A percentile compares a stretch with the other conserved stretches of the same genome.
Conservation (phyloP, 2,888 invertebrate genomes). For the Frankliniella intonsa region DNA sequence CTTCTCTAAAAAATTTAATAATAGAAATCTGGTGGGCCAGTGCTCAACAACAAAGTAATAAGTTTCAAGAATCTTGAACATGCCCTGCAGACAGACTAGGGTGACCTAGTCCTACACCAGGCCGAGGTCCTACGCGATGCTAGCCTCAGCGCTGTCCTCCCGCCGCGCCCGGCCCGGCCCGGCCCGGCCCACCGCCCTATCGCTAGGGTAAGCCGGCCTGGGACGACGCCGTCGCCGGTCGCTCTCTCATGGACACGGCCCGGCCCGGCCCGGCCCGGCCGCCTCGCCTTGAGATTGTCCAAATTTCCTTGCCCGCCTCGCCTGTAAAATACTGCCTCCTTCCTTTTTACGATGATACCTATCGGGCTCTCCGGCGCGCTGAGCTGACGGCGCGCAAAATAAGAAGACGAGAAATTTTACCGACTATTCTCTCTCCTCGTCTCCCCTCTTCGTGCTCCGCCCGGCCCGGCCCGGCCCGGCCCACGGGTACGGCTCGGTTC, state of each 20-base stretch:
- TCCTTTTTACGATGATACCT: background rate
- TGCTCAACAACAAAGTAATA: too few relatives aligned
- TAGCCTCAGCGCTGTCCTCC: too few relatives aligned
- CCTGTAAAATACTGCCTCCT: slow-evolving; percentile 5
- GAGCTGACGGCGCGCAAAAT: background rate
- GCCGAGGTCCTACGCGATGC: too few relatives aligned
- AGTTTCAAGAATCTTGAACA: too few relatives aligned
- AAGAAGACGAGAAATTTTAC: background rate
- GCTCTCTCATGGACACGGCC: background rate
- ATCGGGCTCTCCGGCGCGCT: background rate
- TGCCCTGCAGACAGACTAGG: too few relatives aligned
- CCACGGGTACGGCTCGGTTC: background rate
- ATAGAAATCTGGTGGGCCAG: too few relatives aligned
- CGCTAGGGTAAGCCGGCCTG: background rate
- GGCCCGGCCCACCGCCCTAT: background rate
- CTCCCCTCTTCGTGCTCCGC: background rate
- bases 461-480: background rate
- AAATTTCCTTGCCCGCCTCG: background rate
- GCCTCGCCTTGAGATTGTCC: background rate
- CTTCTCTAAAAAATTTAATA: too few relatives aligned
- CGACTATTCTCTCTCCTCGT: background rate
- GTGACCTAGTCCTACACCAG: too few relatives aligned
- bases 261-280: background rate
- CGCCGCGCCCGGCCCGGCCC: background rate
- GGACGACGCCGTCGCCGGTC: background rate